phyloP scores from a whole-genome alignment of 2,888 invertebrate species.

The Pandemis cinnamomeana region DNA sequence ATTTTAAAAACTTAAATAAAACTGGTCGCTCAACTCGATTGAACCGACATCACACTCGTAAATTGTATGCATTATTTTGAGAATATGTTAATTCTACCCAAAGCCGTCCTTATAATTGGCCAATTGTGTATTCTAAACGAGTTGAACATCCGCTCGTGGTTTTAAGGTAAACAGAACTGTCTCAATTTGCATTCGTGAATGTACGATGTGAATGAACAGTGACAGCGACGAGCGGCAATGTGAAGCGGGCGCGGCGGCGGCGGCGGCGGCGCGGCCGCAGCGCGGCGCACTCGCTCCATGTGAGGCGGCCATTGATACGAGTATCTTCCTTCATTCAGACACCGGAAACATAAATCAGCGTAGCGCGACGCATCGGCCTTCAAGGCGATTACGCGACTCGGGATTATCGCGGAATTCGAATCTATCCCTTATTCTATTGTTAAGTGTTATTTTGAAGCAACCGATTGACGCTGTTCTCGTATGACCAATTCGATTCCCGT shows the following conservation, averaged over 20 bases:
- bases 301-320: slow-evolving; percentile 69
- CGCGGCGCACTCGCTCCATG: slow-evolving; percentile 55
- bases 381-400: slow-evolving; percentile 54
- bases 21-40: not conserved
- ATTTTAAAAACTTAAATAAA: not conserved
- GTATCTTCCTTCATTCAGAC: slow-evolving; percentile 69
- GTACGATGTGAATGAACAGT: slow-evolving; percentile 66
- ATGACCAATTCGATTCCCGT: not conserved
- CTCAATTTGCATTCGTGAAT: slow-evolving; percentile 59
- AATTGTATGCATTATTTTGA: slow-evolving; percentile 9
- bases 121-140: slow-evolving; percentile 8
- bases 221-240: slow-evolving; percentile 46
- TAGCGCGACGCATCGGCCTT: slow-evolving; percentile 59
- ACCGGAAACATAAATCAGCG: slow-evolving; percentile 80
- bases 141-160: slow-evolving; percentile 2
- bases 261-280: slow-evolving; percentile 43
- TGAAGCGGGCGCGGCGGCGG: slow-evolving; percentile 51
- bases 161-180: slow-evolving; percentile 45
- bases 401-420: slow-evolving; percentile 29
- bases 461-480: not conserved
- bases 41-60: not conserved
- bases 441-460: not conserved
- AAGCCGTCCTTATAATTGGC: slow-evolving; percentile 6
- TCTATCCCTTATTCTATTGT: slow-evolving; percentile 23
- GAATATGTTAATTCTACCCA: slow-evolving; percentile 6